A percentile compares a stretch with the other conserved stretches of the same genome.
Evolutionary conservation across 2,888 invertebrate genomes (phyloP).

Genomic region (Lottia scabra): DNA sequence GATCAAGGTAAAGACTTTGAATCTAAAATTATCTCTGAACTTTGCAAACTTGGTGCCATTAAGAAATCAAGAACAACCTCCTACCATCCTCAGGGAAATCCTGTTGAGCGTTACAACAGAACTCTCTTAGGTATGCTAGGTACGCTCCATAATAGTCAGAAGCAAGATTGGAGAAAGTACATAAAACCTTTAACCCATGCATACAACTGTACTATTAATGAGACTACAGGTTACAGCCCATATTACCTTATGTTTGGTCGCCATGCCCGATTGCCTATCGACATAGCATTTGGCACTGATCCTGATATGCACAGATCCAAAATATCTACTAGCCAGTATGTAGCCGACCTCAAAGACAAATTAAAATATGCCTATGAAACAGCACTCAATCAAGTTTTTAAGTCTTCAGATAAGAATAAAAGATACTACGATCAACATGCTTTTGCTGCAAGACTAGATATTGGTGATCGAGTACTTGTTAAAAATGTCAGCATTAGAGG

Average conservation of each 20-base stretch:
- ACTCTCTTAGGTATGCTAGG: conserved; percentile 25
- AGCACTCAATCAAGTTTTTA: neutral
- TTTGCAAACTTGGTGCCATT: conserved; percentile 21
- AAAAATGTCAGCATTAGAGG: neutral
- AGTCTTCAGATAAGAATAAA: conserved; percentile 8
- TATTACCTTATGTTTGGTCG: conserved; percentile 32
- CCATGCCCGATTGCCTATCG: conserved; percentile 28
- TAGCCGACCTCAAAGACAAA: neutral
- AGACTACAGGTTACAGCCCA: conserved; percentile 25
- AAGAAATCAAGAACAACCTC: conserved; percentile 28
- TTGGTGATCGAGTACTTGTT: conserved; percentile 19
- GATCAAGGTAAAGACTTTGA: conserved; percentile 33
- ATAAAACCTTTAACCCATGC: conserved; percentile 22
- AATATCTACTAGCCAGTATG: neutral
- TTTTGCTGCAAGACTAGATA: conserved; percentile 7
- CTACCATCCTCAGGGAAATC: conserved; percentile 36
- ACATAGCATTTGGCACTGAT: conserved; percentile 19
- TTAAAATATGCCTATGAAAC: conserved; percentile 9
- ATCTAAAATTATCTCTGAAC: conserved; percentile 23
- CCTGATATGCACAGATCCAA: neutral
- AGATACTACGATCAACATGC: conserved; percentile 5
- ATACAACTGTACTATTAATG: conserved; percentile 28
- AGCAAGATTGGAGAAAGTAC: conserved; percentile 28
- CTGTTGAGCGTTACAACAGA: conserved; percentile 27
- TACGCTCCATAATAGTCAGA: conserved; percentile 23